A percentile compares a stretch with the other conserved stretches of the same genome.
Conservation (phyloP, 1,140 invertebrate species). For the Protaetia brevitarsis region DNA sequence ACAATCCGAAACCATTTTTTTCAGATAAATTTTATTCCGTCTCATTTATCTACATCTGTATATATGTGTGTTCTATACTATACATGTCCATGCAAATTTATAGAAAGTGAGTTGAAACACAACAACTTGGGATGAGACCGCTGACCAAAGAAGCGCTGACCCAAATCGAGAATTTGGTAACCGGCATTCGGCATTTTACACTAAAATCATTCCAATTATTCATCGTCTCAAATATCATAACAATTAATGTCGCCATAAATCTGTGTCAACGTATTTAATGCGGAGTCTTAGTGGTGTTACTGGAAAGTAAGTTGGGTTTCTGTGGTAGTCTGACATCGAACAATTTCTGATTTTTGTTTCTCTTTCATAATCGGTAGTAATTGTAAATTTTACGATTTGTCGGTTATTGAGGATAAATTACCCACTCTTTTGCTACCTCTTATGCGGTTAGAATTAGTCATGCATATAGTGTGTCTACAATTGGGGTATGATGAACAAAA, state of each 20-base stretch:
- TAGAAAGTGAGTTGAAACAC: not conserved
- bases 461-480: too few species aligned
- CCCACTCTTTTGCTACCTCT: too few species aligned
- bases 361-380: too few species aligned
- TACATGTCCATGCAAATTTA: not conserved
- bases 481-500: too few species aligned
- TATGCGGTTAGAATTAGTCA: too few species aligned
- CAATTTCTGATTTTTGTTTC: not conserved
- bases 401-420: too few species aligned
- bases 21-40: not conserved
- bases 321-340: not conserved
- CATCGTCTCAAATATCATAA: not conserved
- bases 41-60: not conserved
- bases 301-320: too few species aligned
- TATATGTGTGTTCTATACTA: conserved; percentile 13
- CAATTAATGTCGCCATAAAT: conserved; percentile 2
- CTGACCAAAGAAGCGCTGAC: not conserved
- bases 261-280: not conserved
- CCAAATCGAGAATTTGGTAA: not conserved
- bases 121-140: not conserved
- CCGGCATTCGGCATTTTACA: not conserved
- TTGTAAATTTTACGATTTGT: too few species aligned
- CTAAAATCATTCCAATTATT: conserved; percentile 3
- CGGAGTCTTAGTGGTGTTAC: too few species aligned
- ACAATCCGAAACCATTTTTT: not conserved